Evolutionary conservation across 2,113 vertebrate species (phyloP), one percentile per base, ranked within the genome.

Genomic region (Phrynosoma platyrhinos): DNA sequence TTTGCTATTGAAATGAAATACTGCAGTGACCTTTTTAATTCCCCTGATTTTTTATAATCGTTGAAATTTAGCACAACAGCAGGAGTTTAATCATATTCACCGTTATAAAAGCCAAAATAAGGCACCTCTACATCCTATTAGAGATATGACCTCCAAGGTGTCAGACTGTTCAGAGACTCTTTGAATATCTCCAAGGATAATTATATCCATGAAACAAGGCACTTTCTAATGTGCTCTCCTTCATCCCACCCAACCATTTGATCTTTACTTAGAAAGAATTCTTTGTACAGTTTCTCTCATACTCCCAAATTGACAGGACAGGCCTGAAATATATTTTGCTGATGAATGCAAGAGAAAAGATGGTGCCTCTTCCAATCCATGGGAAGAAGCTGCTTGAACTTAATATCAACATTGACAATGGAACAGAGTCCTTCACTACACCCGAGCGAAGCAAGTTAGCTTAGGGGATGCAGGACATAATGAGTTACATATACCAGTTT

Each of bases 51-150:
- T 74, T 96, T 95, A 96, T 95, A 96, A 90, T 97, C 95, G 95
- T 95, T 95, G 95, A 96, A 97, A 97, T 96, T 96, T 95, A 96
- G 94, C 95, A 95, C 95, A 96, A 96, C 95, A 96, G 95, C 94
- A 92, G 93, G 94, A 94, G 94, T 96, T 97, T 96, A 96, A 97
- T 97, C 96, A 96, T 95, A 95, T 95, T 95, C 95, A 93, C 87
- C 76, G 82, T 92, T 93, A 91, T 95, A 96, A 93, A 95, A 96
- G 95, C 95, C 96, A 96, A 96, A 96, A 96, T 96, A 96, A 97
- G 93, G 93, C 93, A 95, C 95, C 95, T 97, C 94, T 95, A 93
- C 86, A 1, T 95, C 95, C 94, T 85, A 89, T 93, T 88, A 93
- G 91, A 96, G 91, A 90, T 91, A 92, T 92, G 95, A 94, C 95